Conservation (phyloP, 1,140 invertebrate genomes). For the Drosophila parabipectinata region DNA sequence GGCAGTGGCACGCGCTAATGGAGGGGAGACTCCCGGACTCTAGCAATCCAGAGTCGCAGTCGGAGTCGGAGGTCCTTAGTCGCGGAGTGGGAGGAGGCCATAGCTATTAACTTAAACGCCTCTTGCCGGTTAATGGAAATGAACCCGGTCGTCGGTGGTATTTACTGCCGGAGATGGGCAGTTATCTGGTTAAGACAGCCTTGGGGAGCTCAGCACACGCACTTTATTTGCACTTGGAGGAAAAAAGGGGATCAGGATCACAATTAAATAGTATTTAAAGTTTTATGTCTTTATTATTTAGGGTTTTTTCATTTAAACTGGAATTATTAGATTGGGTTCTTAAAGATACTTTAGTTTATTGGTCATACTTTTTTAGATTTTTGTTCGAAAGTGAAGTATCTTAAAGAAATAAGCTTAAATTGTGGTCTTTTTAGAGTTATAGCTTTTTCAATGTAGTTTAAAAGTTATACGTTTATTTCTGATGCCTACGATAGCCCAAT, state of each 20-base stretch:
- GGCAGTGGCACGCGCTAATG: constrained; percentile 42
- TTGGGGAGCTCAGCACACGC: constrained; percentile 30
- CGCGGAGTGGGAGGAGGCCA: constrained; percentile 41
- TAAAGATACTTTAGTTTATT: background rate
- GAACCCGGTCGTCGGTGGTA: constrained; percentile 68
- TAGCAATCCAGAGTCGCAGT: background rate
- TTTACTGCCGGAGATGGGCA: constrained; percentile 58
- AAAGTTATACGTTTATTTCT: no score
- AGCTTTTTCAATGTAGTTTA: no score
- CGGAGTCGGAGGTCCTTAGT: background rate
- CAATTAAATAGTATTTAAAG: constrained; percentile 2
- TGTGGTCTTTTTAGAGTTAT: no score
- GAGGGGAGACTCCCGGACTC: constrained; percentile 23
- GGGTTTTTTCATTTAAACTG: background rate
- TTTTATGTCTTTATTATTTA: background rate
- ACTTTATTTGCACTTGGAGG: constrained; percentile 18
- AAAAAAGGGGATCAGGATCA: background rate
- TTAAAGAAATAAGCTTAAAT: no score
- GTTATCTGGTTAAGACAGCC: constrained; percentile 76
- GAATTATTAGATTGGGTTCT: background rate
- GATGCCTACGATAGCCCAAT: no score
- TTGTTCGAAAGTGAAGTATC: no score
- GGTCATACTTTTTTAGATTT: background rate
- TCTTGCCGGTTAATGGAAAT: constrained; percentile 82
- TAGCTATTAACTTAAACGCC: constrained; percentile 83